Evolutionary conservation across 2,888 invertebrate genomes (phyloP), one percentile per base, ranked within the genome.

Genomic region (Coecobrya sp.): DNA sequence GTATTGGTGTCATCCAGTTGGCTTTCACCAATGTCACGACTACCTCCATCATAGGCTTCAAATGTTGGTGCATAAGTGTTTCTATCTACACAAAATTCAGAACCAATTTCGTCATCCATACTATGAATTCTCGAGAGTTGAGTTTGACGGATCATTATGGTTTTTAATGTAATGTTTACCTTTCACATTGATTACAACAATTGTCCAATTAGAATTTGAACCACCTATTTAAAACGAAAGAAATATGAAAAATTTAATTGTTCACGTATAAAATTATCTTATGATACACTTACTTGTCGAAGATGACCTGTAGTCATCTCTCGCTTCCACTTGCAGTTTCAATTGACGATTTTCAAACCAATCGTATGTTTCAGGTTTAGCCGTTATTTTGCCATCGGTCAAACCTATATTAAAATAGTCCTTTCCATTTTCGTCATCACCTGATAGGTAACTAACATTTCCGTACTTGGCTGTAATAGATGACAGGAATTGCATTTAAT

Each of bases 1-100:
- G 79, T 52, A 0, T 30, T n/a, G 36, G 19, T n/a, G n/a, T n/a
- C 62, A 2, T 65, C 36, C 0, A 25, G 2, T 10, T 49, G 36
- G n/a, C 62, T 27, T 55, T 92, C 84, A 27, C 27, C 16, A 55
- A 19, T 68, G n/a, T 55, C 76, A 1, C 13, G n/a, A 4, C 55
- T 82, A 5, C 13, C 73, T 19, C 52, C 49, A 13, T 13, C 22
- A 0, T 16, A 65, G 19, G n/a, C n/a, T n/a, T n/a, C n/a, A 65
- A 93, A 93, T 22, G 86, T 86, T 0, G 93, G 93, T 4, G 30
- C 49, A 42, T 91, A 62, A 27, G 85, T 36, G 49, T 93, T 93
- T 19, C 11, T 36, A 36, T 93, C 93, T 93, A 36, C 11, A 42
- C n/a, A 27, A 25, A 68, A 68, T 27, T 68, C 36, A 16, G 13